Evolutionary conservation across 2,888 invertebrate genomes (phyloP), one percentile per base, ranked within the genome.

Genomic region (Anthrax anthrax): DNA sequence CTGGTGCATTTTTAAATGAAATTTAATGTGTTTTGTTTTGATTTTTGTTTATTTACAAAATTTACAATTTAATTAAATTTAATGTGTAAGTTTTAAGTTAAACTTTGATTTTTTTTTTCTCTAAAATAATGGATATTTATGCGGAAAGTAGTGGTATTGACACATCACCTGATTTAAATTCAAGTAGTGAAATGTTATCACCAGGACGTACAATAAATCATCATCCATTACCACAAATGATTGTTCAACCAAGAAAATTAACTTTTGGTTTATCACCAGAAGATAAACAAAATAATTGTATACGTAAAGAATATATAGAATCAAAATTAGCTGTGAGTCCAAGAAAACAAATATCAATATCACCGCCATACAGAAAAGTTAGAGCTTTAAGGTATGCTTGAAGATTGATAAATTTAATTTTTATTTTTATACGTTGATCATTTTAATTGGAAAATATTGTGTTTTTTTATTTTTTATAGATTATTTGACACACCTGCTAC

Each of bases 401-500:
- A 8, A 13, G 14, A 17, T 29, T n/a, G 17, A 42, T 3, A 34
- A 13, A 14, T 8, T n/a, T n/a, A n/a, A n/a, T n/a, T n/a, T n/a
- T n/a, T n/a, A n/a, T n/a, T n/a, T n/a, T n/a, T n/a, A n/a, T n/a
- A n/a, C n/a, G n/a, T n/a, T n/a, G n/a, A n/a, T n/a, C n/a, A n/a
- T n/a, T n/a, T n/a, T n/a, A n/a, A n/a, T n/a, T n/a, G n/a, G n/a
- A n/a, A n/a, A 37, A 17, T n/a, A 2, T 18, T 29, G 8, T 36
- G 16, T 37, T 42, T 19, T 2, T 17, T 10, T 18, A 32, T 62
- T 63, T 6, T 6, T 23, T 23, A 70, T 58, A 78, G 87, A 55
- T 69, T 91, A 2, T 86, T 86, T 59, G 88, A 89, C 69, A 84
- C 84, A 43, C 89, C 89, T 1, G 80, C 84, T 52, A 88, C 89